Base-by-base conservation (phyloP, 2,888 invertebrate species). In the Margaritifera margaritifera region DNA sequence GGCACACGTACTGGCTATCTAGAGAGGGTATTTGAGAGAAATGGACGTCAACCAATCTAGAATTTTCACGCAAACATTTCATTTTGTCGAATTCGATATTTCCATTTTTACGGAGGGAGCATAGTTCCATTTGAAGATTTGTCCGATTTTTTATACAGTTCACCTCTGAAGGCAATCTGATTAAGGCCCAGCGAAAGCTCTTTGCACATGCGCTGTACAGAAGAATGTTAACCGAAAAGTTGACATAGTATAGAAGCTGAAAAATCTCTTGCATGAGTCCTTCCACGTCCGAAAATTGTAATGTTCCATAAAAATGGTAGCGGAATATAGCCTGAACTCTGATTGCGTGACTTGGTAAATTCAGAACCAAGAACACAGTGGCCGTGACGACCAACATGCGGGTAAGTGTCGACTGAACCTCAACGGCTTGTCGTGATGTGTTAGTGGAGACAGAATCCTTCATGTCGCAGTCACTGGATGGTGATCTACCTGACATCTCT, bases 311-410 rank as follows among this genome's bases (percentile, higher is more conserved):
- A n/a, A 80, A 66, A 56, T 81, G 60, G n/a, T 80, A 75, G 18
- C 82, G 69, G 53, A 86, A 61, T 20, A 82, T 72, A 24, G 77
- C 77, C 66, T 84, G 82, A 3, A 86, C 78, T 20, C 85, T 75
- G 52, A 86, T 81, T 15, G 81, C 81, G 71, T 86, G 84, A 65
- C 84, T 84, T 6, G 83, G 83, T 15, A 79, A 87, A 89, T 95
- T 95, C 64, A 96, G 92, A 59, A 93, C 91, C 18, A 96, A 92
- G 88, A 94, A 96, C 0, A 94, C 94, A 0, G 94, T 93, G 2
- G 95, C 95, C 0, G 96, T 95, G 65, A 95, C 91, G 42, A 96
- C 92, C 68, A 96, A 91, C 94, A 95, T 95, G 85, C 94, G 93
- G 54, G 95, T 96, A 74, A 95, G 85, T 68, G 87, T 85, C 11